Percentiles rank a stretch among this genome's conserved stretches.
Evolutionary conservation across 2,888 invertebrate species (phyloP).

Genomic region (Lycaena phlaeas): DNA sequence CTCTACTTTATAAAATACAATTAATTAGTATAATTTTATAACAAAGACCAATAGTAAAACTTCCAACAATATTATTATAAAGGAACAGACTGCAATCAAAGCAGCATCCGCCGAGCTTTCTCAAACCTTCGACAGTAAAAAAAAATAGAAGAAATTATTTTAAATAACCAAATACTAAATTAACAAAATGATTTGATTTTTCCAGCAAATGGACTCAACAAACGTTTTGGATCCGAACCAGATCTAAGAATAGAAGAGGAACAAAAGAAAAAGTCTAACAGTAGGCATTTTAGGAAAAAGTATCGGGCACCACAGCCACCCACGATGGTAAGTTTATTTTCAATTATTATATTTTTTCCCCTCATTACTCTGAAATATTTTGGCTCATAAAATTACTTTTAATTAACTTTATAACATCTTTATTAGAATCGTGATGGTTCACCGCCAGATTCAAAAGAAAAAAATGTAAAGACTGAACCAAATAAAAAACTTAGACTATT

Average conservation of each 20-base stretch:
- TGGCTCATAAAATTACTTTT: background rate
- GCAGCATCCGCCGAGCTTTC: too few species aligned
- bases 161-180: too few species aligned
- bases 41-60: too few species aligned
- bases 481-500: conserved; percentile 78
- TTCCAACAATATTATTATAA: too few species aligned
- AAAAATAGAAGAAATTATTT: too few species aligned
- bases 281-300: conserved; percentile 79
- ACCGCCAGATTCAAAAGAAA: conserved; percentile 74
- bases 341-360: background rate
- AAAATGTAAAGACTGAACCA: conserved; percentile 60
- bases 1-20: too few species aligned
- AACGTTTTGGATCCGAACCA: conserved; percentile 82
- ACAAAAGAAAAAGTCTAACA: conserved; percentile 38
- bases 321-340: background rate
- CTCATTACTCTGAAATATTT: background rate
- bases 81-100: too few species aligned
- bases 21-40: too few species aligned
- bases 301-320: conserved; percentile 83
- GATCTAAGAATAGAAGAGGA: conserved; percentile 73
- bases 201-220: conserved; percentile 47
- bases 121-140: too few species aligned
- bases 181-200: too few species aligned
- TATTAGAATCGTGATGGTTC: conserved; percentile 63
- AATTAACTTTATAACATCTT: background rate